A percentile compares a stretch with the other conserved stretches of the same genome.
Conservation (phyloP, 2,797 vertebrate species). For the Aphelocoma californica region DNA sequence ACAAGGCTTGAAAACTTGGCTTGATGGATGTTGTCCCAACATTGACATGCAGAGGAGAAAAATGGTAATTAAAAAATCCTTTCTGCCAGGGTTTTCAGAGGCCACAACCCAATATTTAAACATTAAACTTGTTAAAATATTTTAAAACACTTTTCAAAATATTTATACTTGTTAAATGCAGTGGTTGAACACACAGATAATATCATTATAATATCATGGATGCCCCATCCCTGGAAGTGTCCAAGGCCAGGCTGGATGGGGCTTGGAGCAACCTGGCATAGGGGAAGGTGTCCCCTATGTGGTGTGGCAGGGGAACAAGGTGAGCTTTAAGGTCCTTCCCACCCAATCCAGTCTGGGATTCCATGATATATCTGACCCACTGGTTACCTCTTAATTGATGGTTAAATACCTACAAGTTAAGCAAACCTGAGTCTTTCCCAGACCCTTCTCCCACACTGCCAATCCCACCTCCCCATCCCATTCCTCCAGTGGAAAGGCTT, state of each 20-base stretch:
- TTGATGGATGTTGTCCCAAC: accelerated
- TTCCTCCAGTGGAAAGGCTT: not conserved
- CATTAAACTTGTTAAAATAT: not conserved
- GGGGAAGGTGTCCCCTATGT: not conserved
- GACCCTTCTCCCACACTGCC: not conserved
- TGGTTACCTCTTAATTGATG: not conserved
- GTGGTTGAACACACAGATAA: not conserved
- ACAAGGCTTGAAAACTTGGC: not conserved
- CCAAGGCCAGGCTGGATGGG: not conserved
- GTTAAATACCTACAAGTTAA: not conserved
- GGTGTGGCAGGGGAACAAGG: not conserved
- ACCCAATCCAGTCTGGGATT: not conserved
- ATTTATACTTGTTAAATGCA: not conserved
- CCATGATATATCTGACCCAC: not conserved
- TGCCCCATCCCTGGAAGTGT: not conserved
- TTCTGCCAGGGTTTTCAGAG: not conserved
- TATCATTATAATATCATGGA: not conserved
- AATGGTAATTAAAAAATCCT: not conserved
- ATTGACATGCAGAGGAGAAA: not conserved
- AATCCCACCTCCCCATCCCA: not conserved
- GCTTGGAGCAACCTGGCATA: not conserved
- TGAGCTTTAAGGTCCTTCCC: not conserved
- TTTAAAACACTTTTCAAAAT: not conserved
- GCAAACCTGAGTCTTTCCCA: not conserved
- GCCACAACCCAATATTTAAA: not conserved